phyloP scores from a whole-genome alignment of 1,140 invertebrate genomes.

The Calephelis nemesis region DNA sequence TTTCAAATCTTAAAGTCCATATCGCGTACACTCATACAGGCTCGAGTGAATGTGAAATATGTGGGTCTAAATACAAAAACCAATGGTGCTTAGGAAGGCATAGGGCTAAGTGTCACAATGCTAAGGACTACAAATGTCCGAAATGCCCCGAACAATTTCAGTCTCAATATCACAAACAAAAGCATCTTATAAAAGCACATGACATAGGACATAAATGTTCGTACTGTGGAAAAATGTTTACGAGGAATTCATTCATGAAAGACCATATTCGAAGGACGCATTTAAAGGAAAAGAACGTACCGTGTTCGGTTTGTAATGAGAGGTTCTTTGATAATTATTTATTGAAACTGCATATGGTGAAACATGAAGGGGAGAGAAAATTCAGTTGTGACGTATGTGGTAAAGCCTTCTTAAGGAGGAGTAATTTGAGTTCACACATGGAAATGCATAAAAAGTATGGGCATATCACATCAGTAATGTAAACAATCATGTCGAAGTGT shows the following conservation, averaged over 20 bases:
- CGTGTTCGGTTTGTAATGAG: conserved; percentile 60
- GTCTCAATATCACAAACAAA: conserved; percentile 65
- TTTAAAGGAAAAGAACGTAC: conserved; percentile 66
- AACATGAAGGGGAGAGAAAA: conserved; percentile 82
- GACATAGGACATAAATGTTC: conserved; percentile 59
- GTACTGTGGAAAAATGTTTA: conserved; percentile 66
- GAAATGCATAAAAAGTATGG: conserved; percentile 68
- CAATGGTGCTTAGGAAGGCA: conserved; percentile 58
- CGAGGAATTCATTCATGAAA: conserved; percentile 65
- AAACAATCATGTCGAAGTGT: background rate
- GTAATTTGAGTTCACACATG: conserved; percentile 59
- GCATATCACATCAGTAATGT: conserved; percentile 31
- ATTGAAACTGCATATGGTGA: conserved; percentile 80
- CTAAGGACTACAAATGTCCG: conserved; percentile 58
- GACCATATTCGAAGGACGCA: conserved; percentile 62
- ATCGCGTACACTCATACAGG: conserved; percentile 53
- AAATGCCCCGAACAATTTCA: conserved; percentile 60
- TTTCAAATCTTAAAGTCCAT: conserved; percentile 56
- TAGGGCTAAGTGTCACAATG: conserved; percentile 54
- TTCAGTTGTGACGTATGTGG: conserved; percentile 81
- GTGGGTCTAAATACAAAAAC: conserved; percentile 57
- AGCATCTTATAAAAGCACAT: conserved; percentile 62
- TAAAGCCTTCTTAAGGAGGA: conserved; percentile 80
- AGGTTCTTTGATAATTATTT: conserved; percentile 67
- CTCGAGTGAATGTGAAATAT: conserved; percentile 51